These are phyloP conservation scores for Conistra vaccinii DNA, from an alignment of 2,888 invertebrate species.

Conservation along the genomic window DNA sequence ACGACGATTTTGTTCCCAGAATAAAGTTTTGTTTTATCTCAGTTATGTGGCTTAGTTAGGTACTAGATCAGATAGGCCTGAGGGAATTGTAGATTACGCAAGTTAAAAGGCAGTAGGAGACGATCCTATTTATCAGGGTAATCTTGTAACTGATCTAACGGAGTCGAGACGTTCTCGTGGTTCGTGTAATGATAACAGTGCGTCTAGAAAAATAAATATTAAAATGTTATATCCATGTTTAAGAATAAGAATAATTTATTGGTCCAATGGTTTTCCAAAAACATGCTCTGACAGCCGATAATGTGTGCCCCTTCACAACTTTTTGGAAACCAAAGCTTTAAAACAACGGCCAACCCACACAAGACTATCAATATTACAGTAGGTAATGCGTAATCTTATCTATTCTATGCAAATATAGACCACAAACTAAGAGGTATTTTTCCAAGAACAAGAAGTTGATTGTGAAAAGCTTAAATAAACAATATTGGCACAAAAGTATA, in stretches of 20 bases:
- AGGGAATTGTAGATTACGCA: not conserved
- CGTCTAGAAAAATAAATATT: not conserved
- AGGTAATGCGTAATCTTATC: not conserved
- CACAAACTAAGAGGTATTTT: constrained; percentile 9
- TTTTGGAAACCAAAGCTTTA: no score
- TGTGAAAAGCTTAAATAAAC: constrained; percentile 3
- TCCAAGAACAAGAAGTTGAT: constrained; percentile 10
- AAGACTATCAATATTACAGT: not conserved
- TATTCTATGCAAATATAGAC: constrained; percentile 7
- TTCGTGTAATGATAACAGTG: not conserved
- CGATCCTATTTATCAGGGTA: constrained; percentile 2
- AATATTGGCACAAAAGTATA: constrained; percentile 8
- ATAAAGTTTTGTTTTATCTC: constrained; percentile 23
- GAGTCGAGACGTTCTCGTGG: not conserved
- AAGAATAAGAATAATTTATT: no score
- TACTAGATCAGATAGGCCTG: not conserved
- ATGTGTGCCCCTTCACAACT: no score
- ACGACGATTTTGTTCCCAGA: constrained; percentile 8
- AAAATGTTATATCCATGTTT: no score
- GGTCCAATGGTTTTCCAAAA: no score
- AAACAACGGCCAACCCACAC: not conserved
- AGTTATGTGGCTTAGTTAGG: constrained; percentile 9
- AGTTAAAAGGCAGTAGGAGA: not conserved
- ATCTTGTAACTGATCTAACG: constrained; percentile 8
- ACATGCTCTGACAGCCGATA: no score